These are phyloP conservation scores for Gymnogyps californianus DNA, from an alignment of 2,113 vertebrate species.

Conservation along the genomic window DNA sequence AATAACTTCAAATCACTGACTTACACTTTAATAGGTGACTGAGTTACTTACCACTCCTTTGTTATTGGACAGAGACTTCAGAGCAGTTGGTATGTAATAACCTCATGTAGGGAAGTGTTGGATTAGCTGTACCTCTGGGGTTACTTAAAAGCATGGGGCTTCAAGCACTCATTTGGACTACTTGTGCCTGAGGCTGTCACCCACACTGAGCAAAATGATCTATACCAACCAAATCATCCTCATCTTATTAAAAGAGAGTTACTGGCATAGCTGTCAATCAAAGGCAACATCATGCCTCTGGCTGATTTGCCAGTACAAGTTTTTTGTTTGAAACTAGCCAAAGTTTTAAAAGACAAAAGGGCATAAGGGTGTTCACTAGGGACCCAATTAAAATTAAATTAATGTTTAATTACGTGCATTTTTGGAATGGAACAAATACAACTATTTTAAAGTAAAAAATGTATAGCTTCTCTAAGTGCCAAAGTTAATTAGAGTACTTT, in stretches of 20 bases:
- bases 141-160: background rate
- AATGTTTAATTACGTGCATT: background rate
- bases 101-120: background rate
- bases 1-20: background rate
- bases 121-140: background rate
- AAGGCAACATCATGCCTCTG: background rate
- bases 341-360: slow-evolving; percentile 18
- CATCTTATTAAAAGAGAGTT: background rate
- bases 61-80: background rate
- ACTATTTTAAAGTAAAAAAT: background rate
- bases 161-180: background rate
- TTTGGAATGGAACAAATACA: background rate
- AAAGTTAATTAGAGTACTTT: background rate
- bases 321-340: background rate
- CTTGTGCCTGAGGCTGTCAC: background rate
- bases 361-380: background rate
- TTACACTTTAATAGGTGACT: background rate
- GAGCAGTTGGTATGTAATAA: background rate
- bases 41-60: background rate
- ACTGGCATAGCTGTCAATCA: background rate
- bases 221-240: background rate
- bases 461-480: background rate
- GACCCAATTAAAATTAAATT: slow-evolving; percentile 14
- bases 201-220: background rate
- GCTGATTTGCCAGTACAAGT: background rate